Percentiles rank a stretch among this genome's conserved stretches.
Evolutionary conservation across 2,888 invertebrate species (phyloP).

Genomic region (Papilio protenor): DNA sequence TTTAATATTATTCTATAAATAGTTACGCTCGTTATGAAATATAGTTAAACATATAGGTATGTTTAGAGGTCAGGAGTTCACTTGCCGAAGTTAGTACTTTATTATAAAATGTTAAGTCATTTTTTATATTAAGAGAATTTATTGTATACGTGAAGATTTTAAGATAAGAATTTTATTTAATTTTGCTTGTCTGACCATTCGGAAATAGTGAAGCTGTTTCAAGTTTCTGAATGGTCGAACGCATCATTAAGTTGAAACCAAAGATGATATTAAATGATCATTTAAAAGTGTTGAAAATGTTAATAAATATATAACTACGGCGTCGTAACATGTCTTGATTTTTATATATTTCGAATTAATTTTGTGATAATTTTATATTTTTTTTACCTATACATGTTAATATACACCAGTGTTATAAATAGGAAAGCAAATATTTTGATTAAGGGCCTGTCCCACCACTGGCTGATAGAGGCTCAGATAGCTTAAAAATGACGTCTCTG

Average conservation of each 20-base stretch:
- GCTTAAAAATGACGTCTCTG: too few species aligned
- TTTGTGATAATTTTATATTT: conserved; percentile 5
- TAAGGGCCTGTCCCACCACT: too few species aligned
- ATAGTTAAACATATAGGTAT: not conserved
- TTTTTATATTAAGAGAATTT: conserved; percentile 54
- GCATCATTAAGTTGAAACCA: conserved; percentile 70
- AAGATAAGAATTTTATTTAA: conserved; percentile 50
- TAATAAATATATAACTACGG: conserved; percentile 10
- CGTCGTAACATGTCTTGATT: not conserved
- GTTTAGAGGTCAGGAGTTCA: conserved; percentile 44
- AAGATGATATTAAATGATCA: conserved; percentile 77
- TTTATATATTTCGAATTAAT: not conserved
- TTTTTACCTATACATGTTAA: not conserved
- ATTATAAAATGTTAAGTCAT: conserved; percentile 50
- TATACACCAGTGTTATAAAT: too few species aligned
- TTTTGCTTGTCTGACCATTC: conserved; percentile 56
- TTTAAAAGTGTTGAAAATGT: conserved; percentile 49
- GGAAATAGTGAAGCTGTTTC: conserved; percentile 41
- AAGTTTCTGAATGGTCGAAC: conserved; percentile 54
- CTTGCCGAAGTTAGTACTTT: conserved; percentile 52
- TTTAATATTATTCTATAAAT: conserved; percentile 12
- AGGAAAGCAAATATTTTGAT: too few species aligned
- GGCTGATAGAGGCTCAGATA: too few species aligned
- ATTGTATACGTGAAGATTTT: conserved; percentile 43
- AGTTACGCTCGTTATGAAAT: not conserved